Conservation (phyloP, 2,113 vertebrate genomes). For the Spea bombifrons region DNA sequence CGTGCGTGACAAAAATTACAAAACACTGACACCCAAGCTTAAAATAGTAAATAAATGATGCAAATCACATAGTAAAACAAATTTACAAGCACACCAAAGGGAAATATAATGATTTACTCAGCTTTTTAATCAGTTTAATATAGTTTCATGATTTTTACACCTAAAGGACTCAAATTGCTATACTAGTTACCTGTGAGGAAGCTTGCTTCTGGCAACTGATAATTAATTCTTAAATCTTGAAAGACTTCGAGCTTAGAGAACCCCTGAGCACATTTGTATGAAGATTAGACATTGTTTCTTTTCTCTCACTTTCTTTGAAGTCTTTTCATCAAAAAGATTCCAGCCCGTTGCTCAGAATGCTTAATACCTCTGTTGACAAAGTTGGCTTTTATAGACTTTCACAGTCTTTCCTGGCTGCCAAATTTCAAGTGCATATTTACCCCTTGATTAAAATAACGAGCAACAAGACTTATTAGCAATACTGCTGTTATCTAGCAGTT, state of each 20-base stretch:
- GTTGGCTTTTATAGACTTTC: constrained; percentile 45
- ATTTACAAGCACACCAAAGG: constrained; percentile 49
- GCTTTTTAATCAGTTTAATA: constrained; percentile 57
- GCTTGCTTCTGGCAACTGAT: constrained; percentile 63
- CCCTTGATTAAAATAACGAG: constrained; percentile 37
- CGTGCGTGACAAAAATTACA: not conserved
- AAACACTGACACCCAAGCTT: constrained; percentile 16
- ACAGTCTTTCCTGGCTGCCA: constrained; percentile 47
- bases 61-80: constrained; percentile 54
- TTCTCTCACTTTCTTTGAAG: constrained; percentile 65
- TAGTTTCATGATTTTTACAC: constrained; percentile 63
- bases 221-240: constrained; percentile 72
- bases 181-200: constrained; percentile 63
- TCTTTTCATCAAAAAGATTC: constrained; percentile 63
- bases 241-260: constrained; percentile 61
- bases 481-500: constrained; percentile 10
- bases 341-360: constrained; percentile 53
- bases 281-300: constrained; percentile 71
- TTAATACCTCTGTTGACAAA: constrained; percentile 54
- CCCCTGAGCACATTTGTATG: constrained; percentile 63
- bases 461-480: constrained; percentile 35
- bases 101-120: constrained; percentile 53
- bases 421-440: constrained; percentile 38
- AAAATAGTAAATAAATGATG: constrained; percentile 40
- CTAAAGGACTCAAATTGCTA: constrained; percentile 55